Percentiles rank a stretch among this genome's conserved stretches.
Conservation (phyloP, 2,113 vertebrate genomes). For the Stigmatopora argus region DNA sequence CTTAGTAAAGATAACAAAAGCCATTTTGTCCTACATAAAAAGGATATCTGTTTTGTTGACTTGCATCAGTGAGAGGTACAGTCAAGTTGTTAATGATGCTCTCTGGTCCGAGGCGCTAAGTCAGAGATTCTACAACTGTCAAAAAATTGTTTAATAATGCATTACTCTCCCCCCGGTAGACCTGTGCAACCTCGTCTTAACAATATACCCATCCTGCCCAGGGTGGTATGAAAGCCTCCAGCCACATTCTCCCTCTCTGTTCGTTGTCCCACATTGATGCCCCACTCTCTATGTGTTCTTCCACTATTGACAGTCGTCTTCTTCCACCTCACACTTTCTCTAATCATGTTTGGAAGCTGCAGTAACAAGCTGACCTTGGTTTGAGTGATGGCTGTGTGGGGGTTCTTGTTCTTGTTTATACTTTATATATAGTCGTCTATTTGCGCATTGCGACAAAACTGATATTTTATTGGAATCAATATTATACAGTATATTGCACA, state of each 20-base stretch:
- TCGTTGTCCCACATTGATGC: conserved; percentile 35
- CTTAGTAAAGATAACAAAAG: conserved; percentile 3
- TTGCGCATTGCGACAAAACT: conserved; percentile 14
- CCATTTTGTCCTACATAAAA: conserved; percentile 6
- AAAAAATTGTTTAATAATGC: conserved; percentile 47
- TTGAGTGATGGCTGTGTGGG: conserved; percentile 7
- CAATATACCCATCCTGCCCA: conserved; percentile 19
- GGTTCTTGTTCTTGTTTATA: not conserved
- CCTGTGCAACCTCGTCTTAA: conserved; percentile 26
- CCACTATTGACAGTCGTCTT: conserved; percentile 12
- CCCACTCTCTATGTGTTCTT: conserved; percentile 34
- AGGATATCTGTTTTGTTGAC: not conserved
- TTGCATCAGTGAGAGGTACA: not conserved
- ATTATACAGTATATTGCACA: not conserved
- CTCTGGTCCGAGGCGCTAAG: conserved; percentile 7
- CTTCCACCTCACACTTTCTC: conserved; percentile 23
- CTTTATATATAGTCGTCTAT: not conserved
- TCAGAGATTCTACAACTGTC: conserved; percentile 32
- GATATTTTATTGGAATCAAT: not conserved
- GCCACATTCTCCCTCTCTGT: conserved; percentile 33
- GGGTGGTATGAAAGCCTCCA: conserved; percentile 27
- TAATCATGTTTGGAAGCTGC: conserved; percentile 28
- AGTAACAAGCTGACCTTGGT: conserved; percentile 32
- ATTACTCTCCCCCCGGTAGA: conserved; percentile 35
- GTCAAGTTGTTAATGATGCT: conserved; percentile 17